A percentile compares a stretch with the other conserved stretches of the same genome.
Evolutionary conservation across 2,797 vertebrate species (phyloP).

Genomic region (Pelochelys cantorii): DNA sequence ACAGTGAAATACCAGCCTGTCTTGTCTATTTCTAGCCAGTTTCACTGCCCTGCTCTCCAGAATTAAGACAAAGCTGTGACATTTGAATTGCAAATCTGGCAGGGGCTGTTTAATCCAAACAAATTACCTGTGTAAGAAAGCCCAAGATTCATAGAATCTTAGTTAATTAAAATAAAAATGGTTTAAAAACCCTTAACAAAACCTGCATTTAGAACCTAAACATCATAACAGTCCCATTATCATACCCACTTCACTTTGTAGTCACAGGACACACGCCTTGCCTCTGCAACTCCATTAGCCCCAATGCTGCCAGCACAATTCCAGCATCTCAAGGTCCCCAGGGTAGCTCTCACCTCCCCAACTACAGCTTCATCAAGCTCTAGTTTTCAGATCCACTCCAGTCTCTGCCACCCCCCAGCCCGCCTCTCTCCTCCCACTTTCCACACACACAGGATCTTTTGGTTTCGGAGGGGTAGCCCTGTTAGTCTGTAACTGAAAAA

Average conservation of each 20-base stretch:
- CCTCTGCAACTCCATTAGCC: neutral
- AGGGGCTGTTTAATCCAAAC: neutral
- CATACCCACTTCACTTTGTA: fast-evolving
- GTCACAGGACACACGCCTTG: fast-evolving
- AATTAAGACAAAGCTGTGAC: fast-evolving
- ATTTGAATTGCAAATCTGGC: fast-evolving
- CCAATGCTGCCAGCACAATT: fast-evolving
- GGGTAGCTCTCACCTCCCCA: fast-evolving
- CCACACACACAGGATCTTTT: fast-evolving
- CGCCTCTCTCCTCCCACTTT: too few species aligned
- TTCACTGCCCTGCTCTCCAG: fast-evolving
- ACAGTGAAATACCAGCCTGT: neutral
- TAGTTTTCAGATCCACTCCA: neutral
- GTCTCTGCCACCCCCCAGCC: neutral
- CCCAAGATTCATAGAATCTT: neutral
- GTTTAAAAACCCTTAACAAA: neutral
- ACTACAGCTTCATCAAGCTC: neutral
- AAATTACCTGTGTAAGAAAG: neutral
- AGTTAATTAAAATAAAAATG: neutral
- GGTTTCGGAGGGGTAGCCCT: too few species aligned
- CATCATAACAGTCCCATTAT: fast-evolving
- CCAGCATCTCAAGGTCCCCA: neutral
- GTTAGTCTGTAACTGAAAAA: too few species aligned
- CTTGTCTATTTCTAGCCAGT: neutral
- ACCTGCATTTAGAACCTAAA: neutral